Conservation (phyloP, 2,113 vertebrate species). For the Alethe castanea region DNA sequence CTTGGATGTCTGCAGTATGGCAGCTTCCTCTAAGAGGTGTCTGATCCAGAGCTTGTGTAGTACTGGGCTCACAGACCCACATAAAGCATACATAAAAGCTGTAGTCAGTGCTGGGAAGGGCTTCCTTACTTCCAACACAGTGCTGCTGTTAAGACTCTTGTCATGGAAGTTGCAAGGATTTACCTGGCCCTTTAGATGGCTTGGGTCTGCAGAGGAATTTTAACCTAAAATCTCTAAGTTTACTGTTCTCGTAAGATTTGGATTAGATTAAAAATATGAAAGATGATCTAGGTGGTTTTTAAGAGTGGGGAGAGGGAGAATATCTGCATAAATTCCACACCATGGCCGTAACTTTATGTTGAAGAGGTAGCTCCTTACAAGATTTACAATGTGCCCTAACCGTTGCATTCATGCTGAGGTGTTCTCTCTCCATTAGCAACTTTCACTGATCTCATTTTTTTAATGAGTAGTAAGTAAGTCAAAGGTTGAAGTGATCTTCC, state of each 20-base stretch:
- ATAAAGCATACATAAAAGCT: background rate
- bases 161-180: background rate
- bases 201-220: background rate
- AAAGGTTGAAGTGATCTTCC: background rate
- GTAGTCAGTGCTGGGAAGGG: background rate
- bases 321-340: background rate
- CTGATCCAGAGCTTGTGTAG: background rate
- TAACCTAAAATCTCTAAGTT: background rate
- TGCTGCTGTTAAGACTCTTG: background rate
- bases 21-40: background rate
- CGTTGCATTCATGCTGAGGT: background rate
- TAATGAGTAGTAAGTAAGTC: background rate
- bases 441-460: background rate
- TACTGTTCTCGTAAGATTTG: background rate
- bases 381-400: background rate
- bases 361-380: background rate
- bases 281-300: background rate
- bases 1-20: background rate
- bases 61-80: background rate
- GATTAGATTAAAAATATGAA: background rate
- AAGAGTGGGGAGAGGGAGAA: background rate
- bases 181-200: background rate
- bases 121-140: background rate
- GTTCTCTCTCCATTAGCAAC: background rate
- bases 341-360: background rate